Evolutionary conservation across 1,140 invertebrate genomes (phyloP), one percentile per base, ranked within the genome.

Genomic region (Brachionus sp.): DNA sequence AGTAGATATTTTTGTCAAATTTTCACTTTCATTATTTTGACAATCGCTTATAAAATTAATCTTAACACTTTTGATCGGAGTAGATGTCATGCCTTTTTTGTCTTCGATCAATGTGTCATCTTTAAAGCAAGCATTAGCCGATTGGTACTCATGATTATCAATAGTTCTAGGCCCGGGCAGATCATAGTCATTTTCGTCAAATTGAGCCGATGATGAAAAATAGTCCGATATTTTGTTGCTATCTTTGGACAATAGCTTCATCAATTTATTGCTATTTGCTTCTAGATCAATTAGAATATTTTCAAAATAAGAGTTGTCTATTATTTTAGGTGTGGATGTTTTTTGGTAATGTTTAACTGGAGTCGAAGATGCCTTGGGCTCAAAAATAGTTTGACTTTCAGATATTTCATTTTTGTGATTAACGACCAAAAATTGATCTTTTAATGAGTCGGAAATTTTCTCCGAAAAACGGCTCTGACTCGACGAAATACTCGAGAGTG

Each of bases 251-350:
- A 70, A 39, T 33, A 75, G 12, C 12, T 29, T 75, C 19, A 35
- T 25, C 12, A 46, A n/a, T 33, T 75, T 75, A 16, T 46, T 44
- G 10, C 37, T 46, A 46, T 75, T 75, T 6, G 70, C 70, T 19
- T 75, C 70, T 25, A 75, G 33, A 23, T 75, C 70, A 13, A 75
- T 75, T 25, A 75, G 42, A 5, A 75, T 75, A 75, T 75, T 75
- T n/a, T 75, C 70, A 75, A 75, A 75, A 46, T 75, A 75, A 13
- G 70, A 75, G n/a, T 46, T 75, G 42, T 75, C 42, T 75, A 75
- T 68, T 23, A 68, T 25, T 75, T 44, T 75, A 5, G 70, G 70
- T 6, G 70, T 75, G 9, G 70, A 75, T 5, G 70, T 75, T 25
- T 75, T 75, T 44, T 44, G 70, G 25, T 33, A 44, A 9, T n/a